Percentiles rank a stretch among this genome's conserved stretches.
Conservation (phyloP, 2,888 invertebrate genomes). For the Slavum lentiscoides region DNA sequence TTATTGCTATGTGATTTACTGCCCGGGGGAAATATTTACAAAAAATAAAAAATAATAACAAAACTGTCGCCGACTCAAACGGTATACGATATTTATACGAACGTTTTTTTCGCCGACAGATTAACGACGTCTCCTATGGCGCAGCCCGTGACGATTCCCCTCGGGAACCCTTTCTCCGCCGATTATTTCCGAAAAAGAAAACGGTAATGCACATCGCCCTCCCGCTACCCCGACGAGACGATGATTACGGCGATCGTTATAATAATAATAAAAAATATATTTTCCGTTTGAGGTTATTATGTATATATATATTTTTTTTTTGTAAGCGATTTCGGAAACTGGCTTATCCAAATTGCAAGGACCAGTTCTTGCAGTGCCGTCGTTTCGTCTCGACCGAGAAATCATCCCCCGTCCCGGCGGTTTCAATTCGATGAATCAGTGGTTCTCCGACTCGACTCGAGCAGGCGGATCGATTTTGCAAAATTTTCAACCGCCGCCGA, state of each 20-base stretch:
- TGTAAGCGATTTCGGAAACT: too few species aligned
- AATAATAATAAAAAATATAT: too few species aligned
- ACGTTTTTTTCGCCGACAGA: slow-evolving; percentile 47
- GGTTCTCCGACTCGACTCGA: too few species aligned
- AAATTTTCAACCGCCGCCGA: too few species aligned
- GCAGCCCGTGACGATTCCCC: slow-evolving; percentile 24
- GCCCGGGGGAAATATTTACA: background rate
- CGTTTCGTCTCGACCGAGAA: too few species aligned
- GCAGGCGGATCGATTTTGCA: too few species aligned
- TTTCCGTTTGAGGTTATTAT: too few species aligned
- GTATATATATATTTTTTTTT: too few species aligned
- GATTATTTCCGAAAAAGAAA: slow-evolving; percentile 31
- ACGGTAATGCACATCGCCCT: background rate
- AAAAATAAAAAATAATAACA: slow-evolving; percentile 1
- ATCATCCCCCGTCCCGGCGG: too few species aligned
- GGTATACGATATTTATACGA: slow-evolving; percentile 3
- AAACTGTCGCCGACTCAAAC: background rate
- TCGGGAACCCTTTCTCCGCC: slow-evolving; percentile 38
- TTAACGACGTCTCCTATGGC: slow-evolving; percentile 33
- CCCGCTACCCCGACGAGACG: background rate
- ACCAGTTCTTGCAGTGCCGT: too few species aligned
- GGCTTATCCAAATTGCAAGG: too few species aligned
- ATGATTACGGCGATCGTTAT: background rate
- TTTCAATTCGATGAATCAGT: too few species aligned
- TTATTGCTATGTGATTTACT: slow-evolving; percentile 47